Base-by-base conservation (phyloP, 2,113 vertebrate species). In the Scolopax mira region DNA sequence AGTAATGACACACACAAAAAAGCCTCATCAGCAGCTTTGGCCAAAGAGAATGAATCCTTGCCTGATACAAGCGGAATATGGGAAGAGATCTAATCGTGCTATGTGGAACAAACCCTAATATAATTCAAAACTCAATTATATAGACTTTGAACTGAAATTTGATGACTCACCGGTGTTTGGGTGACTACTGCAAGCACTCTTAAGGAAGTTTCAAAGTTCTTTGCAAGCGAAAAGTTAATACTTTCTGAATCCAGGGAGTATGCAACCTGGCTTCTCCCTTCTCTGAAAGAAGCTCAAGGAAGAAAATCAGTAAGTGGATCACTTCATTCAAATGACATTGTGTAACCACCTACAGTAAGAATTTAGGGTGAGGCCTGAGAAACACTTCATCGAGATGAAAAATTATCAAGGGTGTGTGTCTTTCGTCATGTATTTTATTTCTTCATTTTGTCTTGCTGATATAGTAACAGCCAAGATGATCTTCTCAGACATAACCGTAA, bases 311-410 rank as follows among this genome's bases (percentile, higher is more conserved):
- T 85, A 71, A 75, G 41, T 91, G 66, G 83, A 89, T 96, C 84
- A 15, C 24, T 81, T 94, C 57, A 81, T 79, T 79, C 65, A 90
- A 65, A 75, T 69, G 77, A 49, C 44, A 57, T 81, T 90, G 81
- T 49, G 78, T 82, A 96, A 95, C 13, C 80, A 92, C 69, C 70
- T 69, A 57, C 4, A 15, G 42, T 33, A 94, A 87, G 94, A 92
- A 96, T 94, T 89, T 75, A 83, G 91, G 96, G 96, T 92, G 95
- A 79, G 95, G 94, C 93, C 65, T 94, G 96, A 92, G 95, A 97
- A 97, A 81, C 65, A 82, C 19, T 71, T 89, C 24, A 57, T 31
- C 22, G 18, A 74, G 19, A 2, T 79, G 60, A 48, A 89, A 94
- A 95, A 89, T 93, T 91, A 52, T 48, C 23, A 89, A 95, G 83